Conservation (phyloP, 2,888 invertebrate genomes). For the Drosophila greeni region DNA sequence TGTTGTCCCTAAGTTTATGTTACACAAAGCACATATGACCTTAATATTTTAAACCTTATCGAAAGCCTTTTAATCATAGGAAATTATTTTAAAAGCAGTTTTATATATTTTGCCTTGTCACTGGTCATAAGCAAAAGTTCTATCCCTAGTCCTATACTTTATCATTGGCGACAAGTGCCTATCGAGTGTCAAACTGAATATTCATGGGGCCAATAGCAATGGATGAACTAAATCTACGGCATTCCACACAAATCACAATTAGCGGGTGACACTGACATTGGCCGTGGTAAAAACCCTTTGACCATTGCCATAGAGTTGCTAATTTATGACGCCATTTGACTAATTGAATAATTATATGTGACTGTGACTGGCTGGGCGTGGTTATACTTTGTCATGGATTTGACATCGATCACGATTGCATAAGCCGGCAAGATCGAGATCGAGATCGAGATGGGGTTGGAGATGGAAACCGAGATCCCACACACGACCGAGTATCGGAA, state of each 20-base stretch:
- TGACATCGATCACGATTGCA: constrained; percentile 52
- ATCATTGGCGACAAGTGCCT: constrained; percentile 18
- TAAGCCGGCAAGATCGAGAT: constrained; percentile 41
- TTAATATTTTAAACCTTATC: background rate
- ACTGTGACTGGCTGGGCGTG: constrained; percentile 61
- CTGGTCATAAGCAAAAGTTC: background rate
- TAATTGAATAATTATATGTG: constrained; percentile 75
- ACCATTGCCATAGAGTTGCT: constrained; percentile 53
- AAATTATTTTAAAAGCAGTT: background rate
- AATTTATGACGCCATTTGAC: constrained; percentile 72
- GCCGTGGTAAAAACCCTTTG: constrained; percentile 40
- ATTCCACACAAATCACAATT: constrained; percentile 59
- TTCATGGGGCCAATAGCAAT: constrained; percentile 44
- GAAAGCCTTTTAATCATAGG: background rate
- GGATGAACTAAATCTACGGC: constrained; percentile 54
- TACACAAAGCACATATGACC: background rate
- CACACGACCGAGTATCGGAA: constrained; percentile 4
- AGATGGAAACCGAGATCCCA: constrained; percentile 12
- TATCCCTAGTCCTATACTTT: constrained; percentile 10
- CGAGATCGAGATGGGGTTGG: constrained; percentile 4
- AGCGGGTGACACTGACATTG: constrained; percentile 53
- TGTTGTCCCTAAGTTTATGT: no score
- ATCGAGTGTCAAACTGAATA: constrained; percentile 46
- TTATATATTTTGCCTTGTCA: background rate
- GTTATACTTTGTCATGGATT: constrained; percentile 35